A percentile compares a stretch with the other conserved stretches of the same genome.
Evolutionary conservation across 2,113 vertebrate genomes (phyloP).

Genomic region (Pteruthius melanotis): DNA sequence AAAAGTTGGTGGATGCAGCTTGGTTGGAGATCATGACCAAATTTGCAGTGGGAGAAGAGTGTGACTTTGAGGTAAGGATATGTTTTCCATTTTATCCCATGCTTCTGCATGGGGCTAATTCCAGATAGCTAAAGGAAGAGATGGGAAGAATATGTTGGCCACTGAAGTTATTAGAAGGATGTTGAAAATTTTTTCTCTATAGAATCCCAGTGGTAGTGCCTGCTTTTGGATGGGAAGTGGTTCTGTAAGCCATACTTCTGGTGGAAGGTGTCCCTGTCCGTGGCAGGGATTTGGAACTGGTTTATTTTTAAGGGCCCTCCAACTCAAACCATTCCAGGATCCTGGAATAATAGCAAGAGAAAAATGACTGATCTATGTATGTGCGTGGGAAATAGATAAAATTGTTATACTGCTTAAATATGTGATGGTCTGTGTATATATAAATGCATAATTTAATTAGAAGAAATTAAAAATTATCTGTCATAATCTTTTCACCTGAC

Average conservation of each 20-base stretch:
- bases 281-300: background rate
- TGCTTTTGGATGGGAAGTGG: background rate
- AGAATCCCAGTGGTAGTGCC: background rate
- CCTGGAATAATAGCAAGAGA: background rate
- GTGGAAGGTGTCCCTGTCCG: background rate
- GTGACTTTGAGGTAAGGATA: slow-evolving; percentile 89
- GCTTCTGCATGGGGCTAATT: background rate
- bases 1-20: slow-evolving; percentile 92
- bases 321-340: background rate
- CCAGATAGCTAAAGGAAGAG: background rate
- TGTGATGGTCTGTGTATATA: background rate
- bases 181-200: background rate
- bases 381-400: fast-evolving
- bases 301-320: background rate
- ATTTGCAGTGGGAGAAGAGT: slow-evolving; percentile 93
- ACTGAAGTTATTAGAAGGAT: background rate
- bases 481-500: background rate
- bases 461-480: background rate
- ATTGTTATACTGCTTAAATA: background rate
- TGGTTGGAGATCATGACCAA: slow-evolving; percentile 98
- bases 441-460: background rate
- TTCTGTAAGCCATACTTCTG: background rate
- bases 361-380: background rate
- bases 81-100: background rate
- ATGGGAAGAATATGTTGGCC: background rate